Evolutionary conservation across 2,888 invertebrate genomes (phyloP).

Genomic region (Scaptomyza caliginosa): DNA sequence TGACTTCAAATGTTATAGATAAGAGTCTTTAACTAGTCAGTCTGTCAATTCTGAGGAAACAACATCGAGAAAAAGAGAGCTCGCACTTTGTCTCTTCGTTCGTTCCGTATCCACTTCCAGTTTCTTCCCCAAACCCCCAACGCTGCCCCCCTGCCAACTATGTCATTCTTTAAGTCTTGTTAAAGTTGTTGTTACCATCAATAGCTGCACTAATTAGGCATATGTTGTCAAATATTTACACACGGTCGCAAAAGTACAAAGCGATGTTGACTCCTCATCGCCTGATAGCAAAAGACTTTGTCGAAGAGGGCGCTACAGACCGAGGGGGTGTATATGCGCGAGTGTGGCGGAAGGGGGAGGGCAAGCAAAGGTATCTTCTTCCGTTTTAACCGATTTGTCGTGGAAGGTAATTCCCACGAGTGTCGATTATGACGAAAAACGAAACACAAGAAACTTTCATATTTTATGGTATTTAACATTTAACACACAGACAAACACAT

Average conservation of each 20-base stretch:
- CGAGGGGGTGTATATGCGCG: not conserved
- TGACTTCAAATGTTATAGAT: constrained; percentile 23
- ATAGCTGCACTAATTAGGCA: constrained; percentile 83
- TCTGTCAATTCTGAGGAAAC: constrained; percentile 62
- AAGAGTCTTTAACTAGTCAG: constrained; percentile 38
- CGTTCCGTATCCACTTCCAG: constrained; percentile 42
- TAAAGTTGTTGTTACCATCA: constrained; percentile 56
- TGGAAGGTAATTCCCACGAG: constrained; percentile 68
- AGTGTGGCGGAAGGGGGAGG: not conserved
- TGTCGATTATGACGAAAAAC: constrained; percentile 67
- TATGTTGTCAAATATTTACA: constrained; percentile 82
- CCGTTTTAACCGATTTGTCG: constrained; percentile 71
- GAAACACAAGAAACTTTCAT: constrained; percentile 50
- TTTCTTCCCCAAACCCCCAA: constrained; percentile 21
- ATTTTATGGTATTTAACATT: constrained; percentile 68
- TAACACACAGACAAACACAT: constrained; percentile 24
- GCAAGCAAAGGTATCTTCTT: constrained; percentile 50
- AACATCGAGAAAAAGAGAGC: constrained; percentile 66
- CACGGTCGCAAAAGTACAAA: constrained; percentile 80
- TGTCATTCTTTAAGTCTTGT: constrained; percentile 32
- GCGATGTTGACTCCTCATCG: constrained; percentile 49
- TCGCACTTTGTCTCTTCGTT: constrained; percentile 36
- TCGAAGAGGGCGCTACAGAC: not conserved
- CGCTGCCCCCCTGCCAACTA: not conserved
- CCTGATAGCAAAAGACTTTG: constrained; percentile 38